Evolutionary conservation across 2,888 invertebrate genomes (phyloP), one percentile per base, ranked within the genome.

Genomic region (Mamestra brassicae): DNA sequence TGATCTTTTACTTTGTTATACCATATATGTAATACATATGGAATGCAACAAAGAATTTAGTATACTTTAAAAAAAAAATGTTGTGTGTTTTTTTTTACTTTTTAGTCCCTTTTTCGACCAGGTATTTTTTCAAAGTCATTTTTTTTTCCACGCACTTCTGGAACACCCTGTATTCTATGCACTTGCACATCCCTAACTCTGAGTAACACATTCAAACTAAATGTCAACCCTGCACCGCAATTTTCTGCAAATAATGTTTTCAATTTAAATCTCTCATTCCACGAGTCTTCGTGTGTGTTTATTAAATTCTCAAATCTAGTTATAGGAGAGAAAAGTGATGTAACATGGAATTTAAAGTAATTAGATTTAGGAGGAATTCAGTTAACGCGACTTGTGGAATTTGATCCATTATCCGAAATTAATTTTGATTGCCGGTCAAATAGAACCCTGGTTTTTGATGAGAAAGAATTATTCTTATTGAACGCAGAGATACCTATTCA

Each of bases 221-320:
- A 66, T 36, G 10, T 50, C 71, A 78, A 62, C 15, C 10, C 10
- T 13, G 34, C 42, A 61, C 36, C 52, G 34, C 36, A 77, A 64
- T 71, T 55, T 62, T 50, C 61, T 26, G 38, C n/a, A 55, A 58
- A 67, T 58, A 65, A 5, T 11, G 2, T 65, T 60, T 62, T n/a
- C n/a, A 45, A 68, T 65, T 61, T 71, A 7, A 45, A 66, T 47
- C 8, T 38, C 38, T 63, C 26, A 55, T 65, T 58, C n/a, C 26
- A 34, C 11, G 47, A 57, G 52, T 42, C 26, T 57, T 52, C 38
- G 36, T 42, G 36, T 66, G 42, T 70, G 55, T 79, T 74, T 80
- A 81, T 80, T 80, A 68, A 75, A 62, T 57, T 62, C 75, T 17
- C 50, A 55, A 55, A 80, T 62, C 75, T 55, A 70, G 54, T 61